Evolutionary conservation across 1,140 invertebrate genomes (phyloP).

Genomic region (Tyrophagus putrescentiae): DNA sequence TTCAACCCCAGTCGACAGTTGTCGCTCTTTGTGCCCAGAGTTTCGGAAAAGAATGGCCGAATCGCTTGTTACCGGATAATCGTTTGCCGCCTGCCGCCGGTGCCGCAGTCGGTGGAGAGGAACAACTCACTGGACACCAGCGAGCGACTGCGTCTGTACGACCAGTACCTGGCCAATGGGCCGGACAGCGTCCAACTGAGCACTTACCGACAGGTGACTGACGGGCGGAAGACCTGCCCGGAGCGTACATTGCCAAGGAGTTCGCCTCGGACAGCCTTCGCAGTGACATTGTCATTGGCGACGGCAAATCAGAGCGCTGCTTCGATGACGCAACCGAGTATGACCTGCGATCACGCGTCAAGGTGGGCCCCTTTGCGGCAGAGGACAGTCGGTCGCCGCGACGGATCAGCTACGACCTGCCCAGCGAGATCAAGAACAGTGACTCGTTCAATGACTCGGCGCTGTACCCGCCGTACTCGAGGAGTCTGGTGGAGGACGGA

Average conservation of each 20-base stretch:
- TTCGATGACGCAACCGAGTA: constrained; percentile 1
- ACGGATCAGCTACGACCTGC: constrained; percentile 1
- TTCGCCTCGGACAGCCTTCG: constrained; percentile 21
- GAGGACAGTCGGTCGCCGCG: constrained; percentile 12
- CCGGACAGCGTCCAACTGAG: constrained; percentile 26
- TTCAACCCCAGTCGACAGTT: constrained; percentile 21
- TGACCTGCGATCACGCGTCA: constrained; percentile 5
- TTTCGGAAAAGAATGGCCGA: constrained; percentile 65
- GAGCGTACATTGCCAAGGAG: constrained; percentile 29
- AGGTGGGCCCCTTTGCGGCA: background rate
- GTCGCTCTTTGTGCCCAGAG: constrained; percentile 41
- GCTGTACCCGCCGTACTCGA: constrained; percentile 31
- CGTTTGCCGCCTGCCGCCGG: constrained; percentile 24
- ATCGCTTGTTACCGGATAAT: constrained; percentile 37
- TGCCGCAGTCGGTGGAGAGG: background rate
- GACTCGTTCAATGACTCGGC: constrained; percentile 21
- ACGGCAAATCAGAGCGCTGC: constrained; percentile 6
- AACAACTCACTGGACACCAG: constrained; percentile 5
- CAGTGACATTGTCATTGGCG: constrained; percentile 23
- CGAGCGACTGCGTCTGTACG: background rate
- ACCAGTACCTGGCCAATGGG: constrained; percentile 17
- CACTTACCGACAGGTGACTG: constrained; percentile 23
- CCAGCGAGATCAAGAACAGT: constrained; percentile 3
- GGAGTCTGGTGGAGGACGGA: constrained; percentile 37
- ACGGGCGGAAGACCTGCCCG: constrained; percentile 13